A percentile compares a stretch with the other conserved stretches of the same genome.
These are phyloP conservation scores for Anoplophora glabripennis DNA, from an alignment of 1,140 invertebrate species.

Conservation along the genomic window DNA sequence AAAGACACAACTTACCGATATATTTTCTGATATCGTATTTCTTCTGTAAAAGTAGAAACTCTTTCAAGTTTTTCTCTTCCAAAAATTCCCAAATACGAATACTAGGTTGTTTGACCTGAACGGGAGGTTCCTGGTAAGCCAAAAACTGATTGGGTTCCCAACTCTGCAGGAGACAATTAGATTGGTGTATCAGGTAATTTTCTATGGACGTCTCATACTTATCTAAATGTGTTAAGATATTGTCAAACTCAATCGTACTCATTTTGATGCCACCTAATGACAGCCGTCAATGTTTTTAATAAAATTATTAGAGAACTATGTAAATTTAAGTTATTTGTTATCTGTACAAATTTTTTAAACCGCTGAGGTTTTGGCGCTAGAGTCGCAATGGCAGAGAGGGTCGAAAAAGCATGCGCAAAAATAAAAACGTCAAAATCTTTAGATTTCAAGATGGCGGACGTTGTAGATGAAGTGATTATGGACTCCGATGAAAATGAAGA, in stretches of 20 bases:
- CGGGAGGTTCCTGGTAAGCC: constrained; percentile 16
- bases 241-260: too few species aligned
- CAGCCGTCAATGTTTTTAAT: too few species aligned
- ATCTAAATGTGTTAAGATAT: too few species aligned
- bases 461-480: constrained; percentile 41
- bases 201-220: too few species aligned
- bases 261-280: too few species aligned
- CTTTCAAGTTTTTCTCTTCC: constrained; percentile 30
- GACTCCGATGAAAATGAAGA: constrained; percentile 40
- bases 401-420: not conserved
- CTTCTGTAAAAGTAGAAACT: constrained; percentile 24
- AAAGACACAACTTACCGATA: constrained; percentile 26
- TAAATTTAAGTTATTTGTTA: too few species aligned
- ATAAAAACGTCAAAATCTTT: constrained; percentile 2
- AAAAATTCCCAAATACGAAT: constrained; percentile 36
- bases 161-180: too few species aligned
- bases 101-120: constrained; percentile 16
- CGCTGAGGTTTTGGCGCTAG: too few species aligned
- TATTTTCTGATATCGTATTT: constrained; percentile 23
- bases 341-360: too few species aligned
- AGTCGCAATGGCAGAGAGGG: not conserved
- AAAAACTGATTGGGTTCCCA: constrained; percentile 9
- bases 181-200: too few species aligned
- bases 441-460: constrained; percentile 41
- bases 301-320: too few species aligned